Evolutionary conservation across 2,113 vertebrate genomes (phyloP).

Genomic region (Pungitius pungitius): DNA sequence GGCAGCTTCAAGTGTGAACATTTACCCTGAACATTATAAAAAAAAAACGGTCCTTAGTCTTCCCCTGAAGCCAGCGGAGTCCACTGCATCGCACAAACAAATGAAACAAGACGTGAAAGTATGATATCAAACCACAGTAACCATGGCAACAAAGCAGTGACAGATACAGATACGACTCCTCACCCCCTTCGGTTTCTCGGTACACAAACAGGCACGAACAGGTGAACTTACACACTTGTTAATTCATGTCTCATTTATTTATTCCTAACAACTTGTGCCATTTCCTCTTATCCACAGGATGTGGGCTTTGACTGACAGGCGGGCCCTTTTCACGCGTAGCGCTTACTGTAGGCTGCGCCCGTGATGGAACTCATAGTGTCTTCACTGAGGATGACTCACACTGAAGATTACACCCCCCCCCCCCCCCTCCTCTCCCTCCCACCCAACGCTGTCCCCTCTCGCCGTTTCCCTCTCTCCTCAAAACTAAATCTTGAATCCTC

Average conservation of each 20-base stretch:
- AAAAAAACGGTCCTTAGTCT: slow-evolving; percentile 1
- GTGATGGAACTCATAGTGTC: slow-evolving; percentile 44
- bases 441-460: too few relatives aligned
- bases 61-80: slow-evolving; percentile 5
- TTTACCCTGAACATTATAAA: slow-evolving; percentile 16
- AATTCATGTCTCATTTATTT: neutral
- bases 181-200: neutral
- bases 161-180: slow-evolving; percentile 25
- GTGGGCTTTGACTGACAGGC: slow-evolving; percentile 47
- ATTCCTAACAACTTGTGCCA: neutral
- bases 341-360: slow-evolving; percentile 17
- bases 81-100: neutral
- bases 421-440: neutral
- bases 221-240: neutral
- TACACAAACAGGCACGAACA: slow-evolving; percentile 17
- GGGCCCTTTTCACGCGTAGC: slow-evolving; percentile 49
- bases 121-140: slow-evolving; percentile 40
- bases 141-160: slow-evolving; percentile 55
- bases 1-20: slow-evolving; percentile 10
- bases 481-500: slow-evolving; percentile 8
- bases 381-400: slow-evolving; percentile 57
- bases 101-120: slow-evolving; percentile 24
- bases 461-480: neutral
- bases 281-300: neutral
- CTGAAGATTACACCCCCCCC: slow-evolving; percentile 29